Evolutionary conservation across 2,113 vertebrate species (phyloP).

Genomic region (Hydropotes inermis): DNA sequence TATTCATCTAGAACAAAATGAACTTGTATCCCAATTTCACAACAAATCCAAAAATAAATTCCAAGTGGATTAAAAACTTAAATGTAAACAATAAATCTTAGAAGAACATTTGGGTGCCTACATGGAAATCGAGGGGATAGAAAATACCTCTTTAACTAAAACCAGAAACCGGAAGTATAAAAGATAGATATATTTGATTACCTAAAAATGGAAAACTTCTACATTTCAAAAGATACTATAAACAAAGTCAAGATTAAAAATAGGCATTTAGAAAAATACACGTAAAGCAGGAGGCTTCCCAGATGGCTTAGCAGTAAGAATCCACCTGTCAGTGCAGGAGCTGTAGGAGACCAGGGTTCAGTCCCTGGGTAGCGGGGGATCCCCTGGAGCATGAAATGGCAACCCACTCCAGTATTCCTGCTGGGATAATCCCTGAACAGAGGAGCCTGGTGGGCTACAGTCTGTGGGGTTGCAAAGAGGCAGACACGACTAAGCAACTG

Average conservation of each 20-base stretch:
- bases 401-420: neutral
- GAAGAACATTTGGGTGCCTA: neutral
- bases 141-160: neutral
- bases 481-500: neutral
- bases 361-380: neutral
- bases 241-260: conserved; percentile 26
- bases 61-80: conserved; percentile 59
- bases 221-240: neutral
- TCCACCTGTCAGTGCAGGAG: neutral
- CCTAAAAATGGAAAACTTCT: conserved; percentile 5
- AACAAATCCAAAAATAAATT: conserved; percentile 58
- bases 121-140: neutral
- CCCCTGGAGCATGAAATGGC: neutral
- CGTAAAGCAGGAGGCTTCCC: neutral
- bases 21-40: conserved; percentile 56
- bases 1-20: conserved; percentile 69
- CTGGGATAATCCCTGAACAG: neutral
- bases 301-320: neutral
- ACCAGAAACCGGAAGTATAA: neutral
- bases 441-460: neutral
- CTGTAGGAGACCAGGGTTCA: accelerated
- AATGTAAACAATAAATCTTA: conserved; percentile 38
- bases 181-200: neutral
- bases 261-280: neutral
- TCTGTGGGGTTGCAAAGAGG: neutral